Conservation (phyloP, 2,113 vertebrate genomes). For the Pseudonaja textilis region DNA sequence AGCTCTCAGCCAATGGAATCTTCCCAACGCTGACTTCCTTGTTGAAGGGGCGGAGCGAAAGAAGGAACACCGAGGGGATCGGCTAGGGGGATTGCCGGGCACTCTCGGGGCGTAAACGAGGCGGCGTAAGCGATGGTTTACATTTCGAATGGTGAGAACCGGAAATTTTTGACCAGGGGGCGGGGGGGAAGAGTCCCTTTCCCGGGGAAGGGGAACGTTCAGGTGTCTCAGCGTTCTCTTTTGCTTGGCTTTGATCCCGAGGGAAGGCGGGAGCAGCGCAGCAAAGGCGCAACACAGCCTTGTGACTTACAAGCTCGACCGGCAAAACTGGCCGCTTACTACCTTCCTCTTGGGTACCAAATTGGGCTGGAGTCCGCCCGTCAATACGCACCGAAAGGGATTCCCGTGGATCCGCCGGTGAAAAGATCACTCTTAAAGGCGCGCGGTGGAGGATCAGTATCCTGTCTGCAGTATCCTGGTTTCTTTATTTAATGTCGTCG, state of each 20-base stretch:
- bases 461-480: background rate
- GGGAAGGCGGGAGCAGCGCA: background rate
- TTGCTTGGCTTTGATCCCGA: background rate
- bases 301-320: background rate
- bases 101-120: background rate
- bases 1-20: background rate
- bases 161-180: too few relatives aligned
- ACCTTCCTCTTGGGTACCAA: background rate
- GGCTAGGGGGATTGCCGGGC: background rate
- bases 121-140: conserved; percentile 76
- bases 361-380: background rate
- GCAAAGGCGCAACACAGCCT: background rate
- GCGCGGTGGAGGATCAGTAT: too few relatives aligned
- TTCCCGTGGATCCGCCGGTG: background rate
- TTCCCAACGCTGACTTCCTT: background rate
- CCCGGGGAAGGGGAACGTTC: background rate
- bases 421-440: background rate
- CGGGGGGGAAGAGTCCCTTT: too few relatives aligned
- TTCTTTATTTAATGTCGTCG: background rate
- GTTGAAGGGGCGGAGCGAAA: background rate
- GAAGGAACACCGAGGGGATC: too few relatives aligned
- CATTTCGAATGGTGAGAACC: conserved; percentile 87
- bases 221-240: background rate
- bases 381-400: background rate
- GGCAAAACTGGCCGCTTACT: background rate